Conservation (phyloP, 1,140 invertebrate species). For the Leptopilina clavipes region DNA sequence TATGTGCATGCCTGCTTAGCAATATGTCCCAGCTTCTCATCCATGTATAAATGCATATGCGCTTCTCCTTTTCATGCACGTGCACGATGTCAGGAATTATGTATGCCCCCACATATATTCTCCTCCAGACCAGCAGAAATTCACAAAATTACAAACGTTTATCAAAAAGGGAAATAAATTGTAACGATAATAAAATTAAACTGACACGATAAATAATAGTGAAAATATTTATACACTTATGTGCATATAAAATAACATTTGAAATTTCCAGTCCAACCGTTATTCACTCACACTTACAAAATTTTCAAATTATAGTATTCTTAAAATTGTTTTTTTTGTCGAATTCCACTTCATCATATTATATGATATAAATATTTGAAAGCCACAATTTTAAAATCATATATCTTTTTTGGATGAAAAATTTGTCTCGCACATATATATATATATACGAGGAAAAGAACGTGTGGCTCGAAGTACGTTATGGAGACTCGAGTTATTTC, state of each 20-base stretch:
- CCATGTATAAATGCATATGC: constrained; percentile 24
- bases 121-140: background rate
- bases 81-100: constrained; percentile 14
- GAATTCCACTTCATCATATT: background rate
- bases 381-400: background rate
- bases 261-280: too few relatives aligned
- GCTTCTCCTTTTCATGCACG: background rate
- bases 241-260: too few relatives aligned
- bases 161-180: constrained; percentile 9
- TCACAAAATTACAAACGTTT: background rate
- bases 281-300: too few relatives aligned
- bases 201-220: background rate
- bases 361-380: background rate
- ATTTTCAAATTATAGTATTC: too few relatives aligned
- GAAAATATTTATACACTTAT: background rate
- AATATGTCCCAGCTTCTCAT: constrained; percentile 8
- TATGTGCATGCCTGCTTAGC: background rate
- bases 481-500: constrained; percentile 27
- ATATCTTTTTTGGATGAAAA: constrained; percentile 6
- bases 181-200: background rate
- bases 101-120: background rate
- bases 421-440: background rate
- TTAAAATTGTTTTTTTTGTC: too few relatives aligned
- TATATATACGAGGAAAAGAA: background rate
- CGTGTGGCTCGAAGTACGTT: constrained; percentile 15